Base-by-base conservation (phyloP, 2,113 vertebrate genomes). In the Megaceryle maxima region DNA sequence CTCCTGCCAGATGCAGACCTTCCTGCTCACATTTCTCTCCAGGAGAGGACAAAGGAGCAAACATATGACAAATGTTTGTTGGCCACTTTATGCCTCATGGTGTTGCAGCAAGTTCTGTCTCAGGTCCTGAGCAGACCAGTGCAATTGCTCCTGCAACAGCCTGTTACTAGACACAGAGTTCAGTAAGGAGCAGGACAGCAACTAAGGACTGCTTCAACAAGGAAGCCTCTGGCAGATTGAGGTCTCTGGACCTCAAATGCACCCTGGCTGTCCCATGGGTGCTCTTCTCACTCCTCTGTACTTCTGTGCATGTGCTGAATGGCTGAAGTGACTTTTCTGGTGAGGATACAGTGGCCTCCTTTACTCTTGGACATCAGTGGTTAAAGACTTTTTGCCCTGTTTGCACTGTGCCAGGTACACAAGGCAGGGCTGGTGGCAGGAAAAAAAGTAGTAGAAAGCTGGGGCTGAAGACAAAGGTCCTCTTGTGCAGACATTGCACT, bases 51-150 rank as follows among this genome's bases (percentile, higher is more conserved):
- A 87, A 43, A 51, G 17, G 35, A 92, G 17, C 28, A 56, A 77
- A 78, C 16, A 60, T 4, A 60, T 19, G 21, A 16, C 31, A 63
- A 64, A 19, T 41, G 5, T 31, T 22, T 59, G 18, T n/a, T 2
- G 17, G 37, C 31, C 41, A 44, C 48, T 35, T 43, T 53, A 69
- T 25, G 26, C 11, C 29, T 83, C 44, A 10, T 0, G 0, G 53
- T 70, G 31, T n/a, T 67, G 19, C 59, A 92, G 48, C 1, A 2
- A 70, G 7, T 1, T 6, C 51, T 35, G 31, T 16, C 29, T 11
- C 29, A 66, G 44, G 50, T 26, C 15, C 14, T 26, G 1, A 0
- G 48, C 17, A 91, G 33, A 44, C 15, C 1, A 1, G 20, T 0
- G 11, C 43, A 72, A 41, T 28, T 87, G 41, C 55, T 51, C 41